Evolutionary conservation across 2,888 invertebrate genomes (phyloP).

Genomic region (Hirudinaria manillensis): DNA sequence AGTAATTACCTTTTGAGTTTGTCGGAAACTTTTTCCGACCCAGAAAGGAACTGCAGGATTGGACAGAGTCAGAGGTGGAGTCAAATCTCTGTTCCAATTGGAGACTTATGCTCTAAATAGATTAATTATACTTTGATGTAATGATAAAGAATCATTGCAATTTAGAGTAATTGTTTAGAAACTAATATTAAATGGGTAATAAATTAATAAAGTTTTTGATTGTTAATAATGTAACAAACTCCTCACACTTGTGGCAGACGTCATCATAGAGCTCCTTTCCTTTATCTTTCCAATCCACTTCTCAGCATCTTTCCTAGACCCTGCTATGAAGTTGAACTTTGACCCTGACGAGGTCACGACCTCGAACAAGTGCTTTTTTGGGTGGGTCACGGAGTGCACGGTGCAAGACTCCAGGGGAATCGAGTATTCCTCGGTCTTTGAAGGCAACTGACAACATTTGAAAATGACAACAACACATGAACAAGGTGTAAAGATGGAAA

Average conservation of each 20-base stretch:
- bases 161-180: no score
- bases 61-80: neutral
- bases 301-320: neutral
- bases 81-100: neutral
- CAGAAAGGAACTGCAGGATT: slow-evolving; percentile 1
- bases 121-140: neutral
- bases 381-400: slow-evolving; percentile 4
- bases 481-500: neutral
- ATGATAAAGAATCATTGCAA: no score
- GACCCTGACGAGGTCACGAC: slow-evolving; percentile 18
- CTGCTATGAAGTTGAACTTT: slow-evolving; percentile 18
- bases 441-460: neutral
- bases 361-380: slow-evolving; percentile 21
- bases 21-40: neutral
- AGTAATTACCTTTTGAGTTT: neutral
- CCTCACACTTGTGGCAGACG: no score
- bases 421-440: slow-evolving; percentile 15
- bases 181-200: no score
- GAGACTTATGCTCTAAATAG: neutral
- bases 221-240: no score
- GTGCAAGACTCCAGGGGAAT: slow-evolving; percentile 17
- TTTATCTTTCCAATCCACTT: slow-evolving; percentile 11
- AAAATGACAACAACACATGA: neutral
- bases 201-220: no score
- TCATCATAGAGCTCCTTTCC: neutral